A percentile compares a stretch with the other conserved stretches of the same genome.
These are phyloP conservation scores for Chrysodeixis includens DNA, from an alignment of 2,888 invertebrate species.

Conservation along the genomic window DNA sequence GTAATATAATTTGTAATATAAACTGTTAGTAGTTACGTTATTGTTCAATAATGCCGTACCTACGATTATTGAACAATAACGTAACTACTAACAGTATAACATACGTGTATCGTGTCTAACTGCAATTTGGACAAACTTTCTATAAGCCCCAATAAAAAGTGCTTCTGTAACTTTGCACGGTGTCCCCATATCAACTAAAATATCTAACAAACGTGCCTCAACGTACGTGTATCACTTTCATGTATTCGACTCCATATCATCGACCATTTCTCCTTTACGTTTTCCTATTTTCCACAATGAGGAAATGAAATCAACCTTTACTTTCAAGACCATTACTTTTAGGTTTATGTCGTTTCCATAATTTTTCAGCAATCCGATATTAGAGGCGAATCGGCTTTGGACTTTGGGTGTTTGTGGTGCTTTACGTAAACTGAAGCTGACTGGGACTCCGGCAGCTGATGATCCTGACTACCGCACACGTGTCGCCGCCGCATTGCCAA, in stretches of 20 bases:
- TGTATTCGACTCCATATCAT: background rate
- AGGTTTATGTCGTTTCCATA: no score
- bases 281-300: background rate
- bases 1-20: no score
- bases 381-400: conserved; percentile 80
- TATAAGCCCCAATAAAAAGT: background rate
- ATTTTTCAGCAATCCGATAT: conserved; percentile 76
- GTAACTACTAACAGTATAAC: background rate
- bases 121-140: background rate
- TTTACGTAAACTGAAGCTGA: conserved; percentile 74
- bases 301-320: background rate
- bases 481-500: conserved; percentile 76
- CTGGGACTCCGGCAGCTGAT: conserved; percentile 74
- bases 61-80: background rate
- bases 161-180: background rate
- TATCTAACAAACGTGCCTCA: no score
- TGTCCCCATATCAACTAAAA: no score
- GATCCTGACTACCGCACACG: conserved; percentile 69
- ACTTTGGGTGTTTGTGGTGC: conserved; percentile 81
- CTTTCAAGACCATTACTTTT: no score
- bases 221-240: background rate
- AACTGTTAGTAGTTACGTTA: background rate
- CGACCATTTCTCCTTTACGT: background rate
- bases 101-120: background rate
- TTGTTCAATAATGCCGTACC: background rate